Percentiles rank a stretch among this genome's conserved stretches.
Conservation (phyloP, 2,113 vertebrate species). For the Rafetus swinhoei region DNA sequence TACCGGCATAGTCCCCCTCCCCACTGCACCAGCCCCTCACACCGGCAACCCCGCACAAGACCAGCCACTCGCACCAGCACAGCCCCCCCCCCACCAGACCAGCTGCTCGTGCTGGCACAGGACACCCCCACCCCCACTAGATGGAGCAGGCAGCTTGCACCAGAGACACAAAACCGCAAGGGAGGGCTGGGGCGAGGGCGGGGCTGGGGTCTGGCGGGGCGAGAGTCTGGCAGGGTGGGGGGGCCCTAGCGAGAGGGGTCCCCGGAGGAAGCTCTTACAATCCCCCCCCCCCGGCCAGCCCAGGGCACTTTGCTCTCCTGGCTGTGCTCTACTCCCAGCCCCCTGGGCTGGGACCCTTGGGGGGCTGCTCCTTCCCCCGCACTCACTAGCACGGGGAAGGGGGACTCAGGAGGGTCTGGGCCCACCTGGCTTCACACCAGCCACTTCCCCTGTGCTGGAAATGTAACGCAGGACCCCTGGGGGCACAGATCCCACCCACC, state of each 20-base stretch:
- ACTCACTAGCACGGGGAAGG: neutral
- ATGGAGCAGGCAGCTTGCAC: no score
- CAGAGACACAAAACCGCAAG: neutral
- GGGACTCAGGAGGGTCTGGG: neutral
- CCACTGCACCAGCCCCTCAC: no score
- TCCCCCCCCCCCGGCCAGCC: neutral
- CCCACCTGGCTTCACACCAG: neutral
- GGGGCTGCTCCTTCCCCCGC: no score
- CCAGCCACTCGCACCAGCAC: neutral
- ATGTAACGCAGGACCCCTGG: neutral
- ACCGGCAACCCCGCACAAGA: no score
- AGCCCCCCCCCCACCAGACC: neutral
- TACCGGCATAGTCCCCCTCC: no score
- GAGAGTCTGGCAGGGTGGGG: accelerated
- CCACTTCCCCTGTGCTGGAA: neutral
- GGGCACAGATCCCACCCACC: neutral
- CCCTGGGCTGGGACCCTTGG: neutral
- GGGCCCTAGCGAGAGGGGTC: neutral
- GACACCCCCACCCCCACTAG: no score
- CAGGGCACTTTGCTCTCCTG: neutral
- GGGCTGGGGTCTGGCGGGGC: no score
- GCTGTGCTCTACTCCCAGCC: neutral
- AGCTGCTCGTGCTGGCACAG: no score
- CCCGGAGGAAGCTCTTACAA: neutral
- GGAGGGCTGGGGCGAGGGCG: no score